Evolutionary conservation across 2,113 vertebrate species (phyloP).

Genomic region (Orthonyx spaldingii): DNA sequence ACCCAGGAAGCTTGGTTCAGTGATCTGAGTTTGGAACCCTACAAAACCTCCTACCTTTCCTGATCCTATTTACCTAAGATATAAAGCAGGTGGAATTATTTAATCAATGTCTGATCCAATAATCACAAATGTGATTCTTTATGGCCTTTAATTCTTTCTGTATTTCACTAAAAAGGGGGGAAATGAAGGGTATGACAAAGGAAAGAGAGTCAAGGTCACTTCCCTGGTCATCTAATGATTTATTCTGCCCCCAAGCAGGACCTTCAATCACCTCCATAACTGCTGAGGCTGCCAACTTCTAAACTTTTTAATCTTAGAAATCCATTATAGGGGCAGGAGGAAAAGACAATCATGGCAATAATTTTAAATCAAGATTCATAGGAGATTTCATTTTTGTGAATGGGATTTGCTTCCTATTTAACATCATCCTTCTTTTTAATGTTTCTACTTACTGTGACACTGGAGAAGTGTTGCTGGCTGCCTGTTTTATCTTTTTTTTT

Average conservation of each 20-base stretch:
- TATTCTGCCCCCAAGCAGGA: background rate
- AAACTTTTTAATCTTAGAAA: background rate
- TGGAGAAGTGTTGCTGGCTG: background rate
- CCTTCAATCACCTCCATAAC: background rate
- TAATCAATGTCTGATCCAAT: background rate
- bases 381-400: background rate
- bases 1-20: background rate
- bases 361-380: background rate
- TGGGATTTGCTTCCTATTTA: background rate
- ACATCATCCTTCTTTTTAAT: background rate
- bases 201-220: background rate
- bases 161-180: background rate
- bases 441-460: background rate
- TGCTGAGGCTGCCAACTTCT: conserved; percentile 23
- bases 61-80: background rate
- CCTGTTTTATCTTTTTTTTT: background rate
- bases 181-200: background rate
- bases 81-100: background rate
- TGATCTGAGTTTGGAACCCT: background rate
- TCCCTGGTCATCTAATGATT: background rate
- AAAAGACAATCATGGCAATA: background rate
- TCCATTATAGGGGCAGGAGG: background rate
- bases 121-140: background rate
- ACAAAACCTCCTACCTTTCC: background rate
- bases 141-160: background rate